These are phyloP conservation scores for Megastigmus dorsalis DNA, from an alignment of 2,888 invertebrate genomes.

Conservation along the genomic window DNA sequence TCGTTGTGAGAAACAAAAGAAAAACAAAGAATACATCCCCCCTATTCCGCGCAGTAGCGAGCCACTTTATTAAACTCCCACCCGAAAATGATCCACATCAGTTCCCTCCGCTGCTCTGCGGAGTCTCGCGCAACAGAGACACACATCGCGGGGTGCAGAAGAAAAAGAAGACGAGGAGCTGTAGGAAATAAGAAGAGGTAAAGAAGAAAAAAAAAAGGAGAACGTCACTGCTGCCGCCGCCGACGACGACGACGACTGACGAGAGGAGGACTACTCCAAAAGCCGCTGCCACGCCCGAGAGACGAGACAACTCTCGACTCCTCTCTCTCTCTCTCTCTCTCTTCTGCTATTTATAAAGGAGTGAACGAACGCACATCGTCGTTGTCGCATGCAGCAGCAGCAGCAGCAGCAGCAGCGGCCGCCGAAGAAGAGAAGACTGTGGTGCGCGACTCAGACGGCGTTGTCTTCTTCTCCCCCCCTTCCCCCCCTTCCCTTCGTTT, in stretches of 20 bases:
- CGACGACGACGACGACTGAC: background rate
- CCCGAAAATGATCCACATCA: constrained; percentile 22
- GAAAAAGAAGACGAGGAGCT: background rate
- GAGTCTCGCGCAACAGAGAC: background rate
- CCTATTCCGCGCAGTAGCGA: no score
- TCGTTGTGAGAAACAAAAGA: no score
- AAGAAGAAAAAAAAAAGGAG: no score
- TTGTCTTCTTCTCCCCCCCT: no score
- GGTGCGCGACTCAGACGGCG: no score
- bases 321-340: constrained; percentile 13
- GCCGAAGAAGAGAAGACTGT: no score
- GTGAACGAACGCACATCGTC: constrained; percentile 66
- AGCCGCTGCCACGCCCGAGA: constrained; percentile 18
- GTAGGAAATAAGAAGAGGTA: no score
- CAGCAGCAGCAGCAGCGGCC: no score
- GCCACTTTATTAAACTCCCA: constrained; percentile 11
- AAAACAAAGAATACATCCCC: no score
- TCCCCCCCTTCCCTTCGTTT: no score
- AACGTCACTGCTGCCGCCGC: no score
- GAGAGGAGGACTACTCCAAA: constrained; percentile 11
- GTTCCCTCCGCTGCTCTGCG: background rate
- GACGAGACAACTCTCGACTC: constrained; percentile 25
- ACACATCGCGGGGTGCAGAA: background rate
- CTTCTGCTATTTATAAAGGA: constrained; percentile 65
- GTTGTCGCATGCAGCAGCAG: constrained; percentile 49